phyloP scores from a whole-genome alignment of 2,113 vertebrate species.

The Xenus cinereus region DNA sequence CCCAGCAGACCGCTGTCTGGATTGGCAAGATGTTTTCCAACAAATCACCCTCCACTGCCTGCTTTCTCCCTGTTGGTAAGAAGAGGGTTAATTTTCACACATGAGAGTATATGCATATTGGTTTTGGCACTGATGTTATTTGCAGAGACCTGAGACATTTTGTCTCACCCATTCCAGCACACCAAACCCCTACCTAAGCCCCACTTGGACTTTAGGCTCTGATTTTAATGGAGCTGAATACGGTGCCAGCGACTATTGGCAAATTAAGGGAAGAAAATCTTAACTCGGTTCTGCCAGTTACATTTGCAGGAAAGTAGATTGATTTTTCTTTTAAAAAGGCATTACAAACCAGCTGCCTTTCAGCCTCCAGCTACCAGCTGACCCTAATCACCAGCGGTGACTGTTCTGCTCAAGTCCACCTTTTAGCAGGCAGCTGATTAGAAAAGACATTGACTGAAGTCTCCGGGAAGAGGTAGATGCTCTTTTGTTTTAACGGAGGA shows the following conservation, averaged over 20 bases:
- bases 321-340: not conserved
- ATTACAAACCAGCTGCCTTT: not conserved
- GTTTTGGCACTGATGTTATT: not conserved
- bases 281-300: not conserved
- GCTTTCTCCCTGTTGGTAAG: not conserved
- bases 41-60: not conserved
- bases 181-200: not conserved
- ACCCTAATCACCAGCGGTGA: not conserved
- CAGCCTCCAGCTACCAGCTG: not conserved
- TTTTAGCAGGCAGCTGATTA: not conserved
- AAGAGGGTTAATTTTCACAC: not conserved
- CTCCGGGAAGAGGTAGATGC: not conserved
- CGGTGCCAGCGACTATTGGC: not conserved
- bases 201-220: not conserved
- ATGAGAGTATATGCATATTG: rapidly evolving
- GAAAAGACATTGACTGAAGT: not conserved
- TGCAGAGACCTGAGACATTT: not conserved
- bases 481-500: not conserved
- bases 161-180: not conserved
- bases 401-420: not conserved
- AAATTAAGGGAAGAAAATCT: not conserved
- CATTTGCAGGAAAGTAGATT: not conserved
- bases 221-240: not conserved
- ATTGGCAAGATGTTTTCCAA: not conserved
- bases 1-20: not conserved